Conservation (phyloP, 2,797 vertebrate species). For the Lepidocolaptes lacrymiger region DNA sequence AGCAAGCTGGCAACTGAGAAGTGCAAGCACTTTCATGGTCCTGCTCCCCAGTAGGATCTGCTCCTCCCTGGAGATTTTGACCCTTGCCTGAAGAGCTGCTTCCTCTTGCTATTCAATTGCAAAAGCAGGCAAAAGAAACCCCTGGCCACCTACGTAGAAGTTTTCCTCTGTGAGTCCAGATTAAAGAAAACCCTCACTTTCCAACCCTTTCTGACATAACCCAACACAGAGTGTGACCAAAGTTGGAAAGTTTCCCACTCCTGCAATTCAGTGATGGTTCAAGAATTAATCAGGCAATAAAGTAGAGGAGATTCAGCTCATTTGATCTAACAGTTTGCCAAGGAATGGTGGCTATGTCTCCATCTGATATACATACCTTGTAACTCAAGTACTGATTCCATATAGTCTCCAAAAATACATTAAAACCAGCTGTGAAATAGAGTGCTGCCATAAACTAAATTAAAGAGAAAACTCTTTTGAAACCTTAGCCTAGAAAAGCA, state of each 20-base stretch:
- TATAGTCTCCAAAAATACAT: slow-evolving; percentile 57
- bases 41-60: background rate
- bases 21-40: background rate
- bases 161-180: slow-evolving; percentile 3
- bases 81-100: background rate
- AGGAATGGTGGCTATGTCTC: slow-evolving; percentile 51
- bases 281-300: slow-evolving; percentile 67
- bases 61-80: background rate
- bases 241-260: slow-evolving; percentile 30
- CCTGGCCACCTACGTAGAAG: slow-evolving; percentile 54
- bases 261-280: slow-evolving; percentile 13
- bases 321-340: slow-evolving; percentile 62
- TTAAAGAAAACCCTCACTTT: slow-evolving; percentile 41
- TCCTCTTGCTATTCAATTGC: background rate
- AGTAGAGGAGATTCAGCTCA: slow-evolving; percentile 59
- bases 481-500: slow-evolving; percentile 76
- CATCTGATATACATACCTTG: slow-evolving; percentile 54
- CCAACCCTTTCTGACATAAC: slow-evolving; percentile 14
- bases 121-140: background rate
- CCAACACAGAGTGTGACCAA: background rate
- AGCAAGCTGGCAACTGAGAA: background rate
- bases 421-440: slow-evolving; percentile 69
- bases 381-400: slow-evolving; percentile 50
- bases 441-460: slow-evolving; percentile 70
- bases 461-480: slow-evolving; percentile 71